Conservation (phyloP, 2,113 vertebrate species). For the Acanthochromis polyacanthus region DNA sequence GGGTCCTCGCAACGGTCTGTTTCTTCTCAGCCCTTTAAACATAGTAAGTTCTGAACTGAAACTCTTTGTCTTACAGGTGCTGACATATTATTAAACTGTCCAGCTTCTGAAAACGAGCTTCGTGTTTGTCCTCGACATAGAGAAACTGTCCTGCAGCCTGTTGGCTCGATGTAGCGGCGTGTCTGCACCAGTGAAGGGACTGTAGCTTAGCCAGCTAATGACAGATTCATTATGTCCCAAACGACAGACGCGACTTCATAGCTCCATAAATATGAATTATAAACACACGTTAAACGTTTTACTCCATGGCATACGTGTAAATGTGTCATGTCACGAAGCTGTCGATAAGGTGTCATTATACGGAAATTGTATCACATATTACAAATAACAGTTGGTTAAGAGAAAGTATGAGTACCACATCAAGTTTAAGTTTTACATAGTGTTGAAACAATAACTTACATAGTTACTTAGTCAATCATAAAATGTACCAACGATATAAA, state of each 20-base stretch:
- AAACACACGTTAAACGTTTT: not conserved
- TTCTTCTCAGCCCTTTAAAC: not conserved
- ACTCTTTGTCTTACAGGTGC: not conserved
- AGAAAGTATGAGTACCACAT: not conserved
- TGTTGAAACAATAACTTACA: no score
- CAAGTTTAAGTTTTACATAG: not conserved
- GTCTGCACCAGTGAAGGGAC: not conserved
- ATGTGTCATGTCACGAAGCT: no score
- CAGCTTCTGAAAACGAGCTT: rapidly evolving
- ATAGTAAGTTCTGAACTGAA: not conserved
- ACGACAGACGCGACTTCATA: not conserved
- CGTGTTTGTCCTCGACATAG: not conserved
- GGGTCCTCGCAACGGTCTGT: no score
- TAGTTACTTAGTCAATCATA: no score
- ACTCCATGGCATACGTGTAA: not conserved
- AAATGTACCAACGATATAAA: no score
- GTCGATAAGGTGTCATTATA: no score
- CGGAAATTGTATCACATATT: no score
- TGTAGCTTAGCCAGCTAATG: not conserved
- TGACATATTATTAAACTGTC: rapidly evolving
- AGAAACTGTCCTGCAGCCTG: not conserved
- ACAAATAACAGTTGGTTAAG: no score
- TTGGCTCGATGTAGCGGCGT: not conserved
- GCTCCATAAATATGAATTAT: rapidly evolving
- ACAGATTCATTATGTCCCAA: not conserved